phyloP scores from a whole-genome alignment of 2,888 invertebrate genomes.

The Spilarctia lutea region DNA sequence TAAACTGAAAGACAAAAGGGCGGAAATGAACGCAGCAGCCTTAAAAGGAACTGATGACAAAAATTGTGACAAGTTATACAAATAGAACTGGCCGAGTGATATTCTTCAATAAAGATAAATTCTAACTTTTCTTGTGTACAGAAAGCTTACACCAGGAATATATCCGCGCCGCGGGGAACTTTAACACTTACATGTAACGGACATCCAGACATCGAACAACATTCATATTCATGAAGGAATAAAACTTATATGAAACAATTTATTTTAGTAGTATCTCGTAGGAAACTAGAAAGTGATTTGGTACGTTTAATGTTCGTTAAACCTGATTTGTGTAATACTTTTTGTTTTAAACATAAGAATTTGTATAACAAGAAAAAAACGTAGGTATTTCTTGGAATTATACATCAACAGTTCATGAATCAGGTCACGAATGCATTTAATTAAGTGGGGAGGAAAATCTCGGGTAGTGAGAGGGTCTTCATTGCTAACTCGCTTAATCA shows the following conservation, averaged over 20 bases:
- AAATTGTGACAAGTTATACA: neutral
- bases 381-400: neutral
- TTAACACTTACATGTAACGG: too few relatives aligned
- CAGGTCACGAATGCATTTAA: slow-evolving; percentile 21
- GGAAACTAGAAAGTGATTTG: neutral
- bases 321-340: too few relatives aligned
- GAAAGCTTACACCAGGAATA: too few relatives aligned
- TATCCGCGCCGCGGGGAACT: too few relatives aligned
- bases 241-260: neutral
- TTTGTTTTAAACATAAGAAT: too few relatives aligned
- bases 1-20: slow-evolving; percentile 19
- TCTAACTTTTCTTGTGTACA: too few relatives aligned
- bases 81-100: neutral
- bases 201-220: too few relatives aligned
- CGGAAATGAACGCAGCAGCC: slow-evolving; percentile 35
- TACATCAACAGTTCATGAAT: slow-evolving; percentile 15
- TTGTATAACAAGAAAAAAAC: neutral
- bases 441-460: slow-evolving; percentile 11
- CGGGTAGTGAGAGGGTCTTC: slow-evolving; percentile 9
- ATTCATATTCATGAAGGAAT: neutral
- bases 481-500: slow-evolving; percentile 37
- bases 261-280: too few relatives aligned
- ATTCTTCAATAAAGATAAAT: neutral
- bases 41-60: slow-evolving; percentile 14
- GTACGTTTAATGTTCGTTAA: too few relatives aligned